Base-by-base conservation (phyloP, 2,888 invertebrate species). In the Drosophila phalerata region DNA sequence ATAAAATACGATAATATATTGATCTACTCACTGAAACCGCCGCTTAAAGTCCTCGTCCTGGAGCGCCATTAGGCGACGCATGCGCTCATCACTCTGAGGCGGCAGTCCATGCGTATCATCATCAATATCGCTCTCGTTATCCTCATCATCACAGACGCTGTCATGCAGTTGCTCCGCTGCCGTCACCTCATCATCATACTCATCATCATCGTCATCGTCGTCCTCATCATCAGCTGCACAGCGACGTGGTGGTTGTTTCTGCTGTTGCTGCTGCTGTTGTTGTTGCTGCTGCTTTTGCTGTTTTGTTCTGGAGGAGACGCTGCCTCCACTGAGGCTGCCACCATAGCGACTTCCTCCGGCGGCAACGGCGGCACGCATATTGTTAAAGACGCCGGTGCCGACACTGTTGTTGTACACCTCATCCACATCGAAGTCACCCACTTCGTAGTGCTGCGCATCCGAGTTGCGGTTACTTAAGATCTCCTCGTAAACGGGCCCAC, bases 401-500 rank as follows among this genome's bases (percentile, higher is more conserved):
- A 82, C 81, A 45, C 88, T 83, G 56, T 90, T 85, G 65, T 85
- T 85, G 49, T 90, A 90, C 64, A 86, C 88, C 56, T 88, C 88
- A 51, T 90, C 90, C 52, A 87, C 88, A 68, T 89, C 84, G 58
- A 90, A 85, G 73, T 90, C 91, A 43, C 87, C 90, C 47, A 90
- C 88, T 71, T 89, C 90, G 52, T 91, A 89, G 77, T 92, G 90
- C 73, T 92, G 91, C 34, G 71, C 91, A 82, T 90, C 92, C 55
- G 91, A 91, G 75, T 86, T 90, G 68, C 90, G 92, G 82, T 91
- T 92, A 75, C 90, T 92, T 53, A 91, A 79, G 53, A 92, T 92
- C 73, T 92, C 92, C 75, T 92, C 92, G 76, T 92, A 92, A 28
- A 92, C 92, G 13, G 92, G 92, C 15, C 92, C 92, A 51, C 80